Percentiles rank a stretch among this genome's conserved stretches.
Evolutionary conservation across 2,797 vertebrate genomes (phyloP).

Genomic region (Zenarchopterus dispar): DNA sequence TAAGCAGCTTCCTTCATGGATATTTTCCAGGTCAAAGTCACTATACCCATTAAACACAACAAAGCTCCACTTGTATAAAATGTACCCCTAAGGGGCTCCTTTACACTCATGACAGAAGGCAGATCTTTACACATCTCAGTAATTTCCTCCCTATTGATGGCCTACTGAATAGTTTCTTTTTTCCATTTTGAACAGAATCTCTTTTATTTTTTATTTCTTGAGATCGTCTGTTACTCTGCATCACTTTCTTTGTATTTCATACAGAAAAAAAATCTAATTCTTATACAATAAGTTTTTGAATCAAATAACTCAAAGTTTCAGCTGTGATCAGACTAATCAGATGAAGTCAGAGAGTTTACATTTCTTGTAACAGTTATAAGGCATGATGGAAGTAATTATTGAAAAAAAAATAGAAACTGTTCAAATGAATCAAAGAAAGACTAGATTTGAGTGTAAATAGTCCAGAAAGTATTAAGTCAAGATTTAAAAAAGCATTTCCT

Average conservation of each 20-base stretch:
- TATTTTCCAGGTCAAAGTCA: background rate
- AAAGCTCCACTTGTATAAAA: constrained; percentile 9
- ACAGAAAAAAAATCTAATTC: background rate
- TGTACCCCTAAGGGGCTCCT: background rate
- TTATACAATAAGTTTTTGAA: too few species aligned
- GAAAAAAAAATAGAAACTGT: too few species aligned
- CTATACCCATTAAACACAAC: background rate
- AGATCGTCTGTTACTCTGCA: background rate
- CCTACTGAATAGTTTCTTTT: background rate
- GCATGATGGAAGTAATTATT: too few species aligned
- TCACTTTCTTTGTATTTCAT: background rate
- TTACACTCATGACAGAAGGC: constrained; percentile 1
- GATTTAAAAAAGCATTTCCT: background rate
- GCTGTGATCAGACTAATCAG: too few species aligned
- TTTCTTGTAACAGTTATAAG: too few species aligned
- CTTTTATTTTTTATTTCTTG: constrained; percentile 9
- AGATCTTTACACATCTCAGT: background rate
- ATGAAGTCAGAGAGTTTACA: too few species aligned
- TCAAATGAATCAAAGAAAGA: too few species aligned
- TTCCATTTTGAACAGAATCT: constrained; percentile 16
- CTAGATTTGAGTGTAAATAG: too few species aligned
- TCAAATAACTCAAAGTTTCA: too few species aligned
- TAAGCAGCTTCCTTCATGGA: background rate
- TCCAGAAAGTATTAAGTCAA: too few species aligned
- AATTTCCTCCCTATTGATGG: too few species aligned